Evolutionary conservation across 2,797 vertebrate species (phyloP).

Genomic region (Enteromius thamalakanensis): DNA sequence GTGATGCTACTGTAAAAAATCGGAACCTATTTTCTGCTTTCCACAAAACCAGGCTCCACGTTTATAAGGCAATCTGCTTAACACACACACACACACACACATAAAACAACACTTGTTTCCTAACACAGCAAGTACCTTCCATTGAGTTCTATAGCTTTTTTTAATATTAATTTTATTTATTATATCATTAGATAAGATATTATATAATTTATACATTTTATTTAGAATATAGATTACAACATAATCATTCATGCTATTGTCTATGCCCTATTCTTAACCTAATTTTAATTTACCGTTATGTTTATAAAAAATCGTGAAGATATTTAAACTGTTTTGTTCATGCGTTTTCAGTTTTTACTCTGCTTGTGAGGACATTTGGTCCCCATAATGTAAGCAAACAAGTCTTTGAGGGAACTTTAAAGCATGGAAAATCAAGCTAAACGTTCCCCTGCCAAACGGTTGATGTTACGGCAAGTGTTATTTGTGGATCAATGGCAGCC

Average conservation of each 20-base stretch:
- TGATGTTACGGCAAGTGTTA: slow-evolving; percentile 53
- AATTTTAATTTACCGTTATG: neutral
- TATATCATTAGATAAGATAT: neutral
- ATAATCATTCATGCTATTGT: neutral
- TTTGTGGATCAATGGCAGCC: slow-evolving; percentile 52
- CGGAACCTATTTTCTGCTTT: slow-evolving; percentile 9
- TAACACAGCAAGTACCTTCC: neutral
- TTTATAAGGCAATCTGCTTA: neutral
- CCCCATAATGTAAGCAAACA: neutral
- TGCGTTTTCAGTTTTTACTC: neutral
- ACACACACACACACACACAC: neutral
- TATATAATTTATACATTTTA: neutral
- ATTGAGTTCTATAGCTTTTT: too few species aligned
- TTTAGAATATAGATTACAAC: neutral
- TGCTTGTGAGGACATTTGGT: neutral
- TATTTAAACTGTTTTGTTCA: neutral
- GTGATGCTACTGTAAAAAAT: slow-evolving; percentile 7
- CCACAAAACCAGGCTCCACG: slow-evolving; percentile 16
- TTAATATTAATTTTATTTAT: too few species aligned
- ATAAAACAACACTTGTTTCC: neutral
- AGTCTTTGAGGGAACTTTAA: slow-evolving; percentile 37
- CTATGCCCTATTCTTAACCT: neutral
- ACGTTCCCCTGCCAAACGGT: slow-evolving; percentile 45
- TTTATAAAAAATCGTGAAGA: neutral
- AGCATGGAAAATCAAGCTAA: slow-evolving; percentile 49